Conservation (phyloP, 2,113 vertebrate genomes). For the Delphinapterus leucas region DNA sequence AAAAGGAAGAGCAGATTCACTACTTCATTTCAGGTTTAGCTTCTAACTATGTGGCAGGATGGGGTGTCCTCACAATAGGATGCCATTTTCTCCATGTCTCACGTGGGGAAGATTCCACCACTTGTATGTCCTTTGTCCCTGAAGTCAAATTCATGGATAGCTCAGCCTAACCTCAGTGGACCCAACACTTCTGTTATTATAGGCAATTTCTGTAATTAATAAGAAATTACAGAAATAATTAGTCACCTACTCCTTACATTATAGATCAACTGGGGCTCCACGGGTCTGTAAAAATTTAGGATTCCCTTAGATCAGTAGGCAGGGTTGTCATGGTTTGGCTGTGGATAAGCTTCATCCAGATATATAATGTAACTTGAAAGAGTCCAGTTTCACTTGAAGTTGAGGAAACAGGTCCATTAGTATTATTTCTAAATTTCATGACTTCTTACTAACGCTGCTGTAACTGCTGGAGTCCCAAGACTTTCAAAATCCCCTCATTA, state of each 20-base stretch:
- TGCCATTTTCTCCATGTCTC: background rate
- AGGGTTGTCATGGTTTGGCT: background rate
- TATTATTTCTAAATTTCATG: background rate
- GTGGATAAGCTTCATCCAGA: background rate
- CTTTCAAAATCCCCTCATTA: background rate
- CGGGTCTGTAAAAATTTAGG: background rate
- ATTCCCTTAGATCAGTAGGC: background rate
- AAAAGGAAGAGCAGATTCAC: background rate
- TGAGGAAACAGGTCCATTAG: background rate
- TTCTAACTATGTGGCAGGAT: background rate
- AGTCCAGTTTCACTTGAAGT: background rate
- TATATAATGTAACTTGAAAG: background rate
- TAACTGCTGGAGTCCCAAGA: background rate
- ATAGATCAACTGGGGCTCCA: background rate
- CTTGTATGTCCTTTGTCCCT: background rate
- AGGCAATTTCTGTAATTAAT: slow-evolving; percentile 4
- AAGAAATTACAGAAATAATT: slow-evolving; percentile 23
- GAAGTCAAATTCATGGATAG: background rate
- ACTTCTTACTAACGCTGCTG: background rate
- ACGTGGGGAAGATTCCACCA: background rate
- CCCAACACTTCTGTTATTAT: background rate
- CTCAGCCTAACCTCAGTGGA: background rate
- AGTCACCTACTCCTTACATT: background rate
- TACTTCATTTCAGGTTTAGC: background rate
- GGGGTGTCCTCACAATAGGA: background rate